A percentile compares a stretch with the other conserved stretches of the same genome.
phyloP scores from a whole-genome alignment of 2,797 vertebrate species.

The Coregonus sp. region DNA sequence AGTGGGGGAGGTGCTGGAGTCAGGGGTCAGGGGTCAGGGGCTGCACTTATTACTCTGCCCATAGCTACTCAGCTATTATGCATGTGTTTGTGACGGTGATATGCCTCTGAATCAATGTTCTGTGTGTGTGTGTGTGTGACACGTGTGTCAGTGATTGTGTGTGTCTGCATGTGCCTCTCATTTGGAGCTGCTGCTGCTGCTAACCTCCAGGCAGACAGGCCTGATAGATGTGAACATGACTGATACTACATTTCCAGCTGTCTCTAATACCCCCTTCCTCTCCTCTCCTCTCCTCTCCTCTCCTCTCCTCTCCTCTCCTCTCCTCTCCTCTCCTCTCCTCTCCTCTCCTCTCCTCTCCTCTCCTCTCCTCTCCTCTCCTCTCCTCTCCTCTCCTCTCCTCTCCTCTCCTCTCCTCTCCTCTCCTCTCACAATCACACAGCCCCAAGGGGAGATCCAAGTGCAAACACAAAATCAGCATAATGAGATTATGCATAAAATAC shows the following conservation, averaged over 20 bases:
- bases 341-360: conserved; percentile 28
- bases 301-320: too few species aligned
- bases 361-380: conserved; percentile 45
- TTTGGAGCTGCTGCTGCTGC: conserved; percentile 36
- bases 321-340: too few species aligned
- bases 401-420: conserved; percentile 32
- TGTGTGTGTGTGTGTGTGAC: conserved; percentile 21
- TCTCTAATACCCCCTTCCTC: conserved; percentile 46
- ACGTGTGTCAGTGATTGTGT: conserved; percentile 29
- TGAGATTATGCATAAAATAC: conserved; percentile 55
- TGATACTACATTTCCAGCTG: conserved; percentile 68
- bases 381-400: conserved; percentile 34
- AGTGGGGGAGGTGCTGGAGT: conserved; percentile 43
- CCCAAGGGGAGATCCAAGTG: conserved; percentile 41
- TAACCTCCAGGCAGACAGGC: conserved; percentile 57
- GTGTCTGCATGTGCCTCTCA: conserved; percentile 20
- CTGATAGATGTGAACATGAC: conserved; percentile 61
- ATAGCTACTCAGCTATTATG: conserved; percentile 23
- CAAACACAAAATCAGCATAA: conserved; percentile 64
- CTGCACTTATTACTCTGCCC: conserved; percentile 45
- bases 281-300: neutral
- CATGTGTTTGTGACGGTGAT: conserved; percentile 4
- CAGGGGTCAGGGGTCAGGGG: conserved; percentile 26
- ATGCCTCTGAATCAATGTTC: neutral
- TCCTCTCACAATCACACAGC: conserved; percentile 38